A percentile compares a stretch with the other conserved stretches of the same genome.
These are phyloP conservation scores for Crotalus viridis DNA, from an alignment of 2,113 vertebrate genomes.

Conservation along the genomic window DNA sequence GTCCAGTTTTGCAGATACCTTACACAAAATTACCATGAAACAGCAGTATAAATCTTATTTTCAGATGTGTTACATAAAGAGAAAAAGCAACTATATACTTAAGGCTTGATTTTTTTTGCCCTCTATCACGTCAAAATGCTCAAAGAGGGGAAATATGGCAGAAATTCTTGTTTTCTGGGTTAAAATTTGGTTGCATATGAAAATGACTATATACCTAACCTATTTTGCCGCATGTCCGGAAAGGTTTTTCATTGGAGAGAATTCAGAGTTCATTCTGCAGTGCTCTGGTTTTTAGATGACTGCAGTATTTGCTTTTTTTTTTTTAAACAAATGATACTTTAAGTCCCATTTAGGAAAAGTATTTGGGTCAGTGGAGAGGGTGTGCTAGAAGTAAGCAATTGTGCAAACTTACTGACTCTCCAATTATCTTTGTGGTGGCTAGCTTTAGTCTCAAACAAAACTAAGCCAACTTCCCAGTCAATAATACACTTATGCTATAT, in stretches of 20 bases:
- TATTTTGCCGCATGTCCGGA: background rate
- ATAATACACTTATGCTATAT: background rate
- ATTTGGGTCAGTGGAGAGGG: background rate
- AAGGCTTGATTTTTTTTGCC: background rate
- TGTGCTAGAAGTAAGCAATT: background rate
- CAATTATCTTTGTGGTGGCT: background rate
- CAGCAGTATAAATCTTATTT: background rate
- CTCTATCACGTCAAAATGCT: background rate
- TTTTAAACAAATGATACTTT: background rate
- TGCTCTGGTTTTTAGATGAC: background rate
- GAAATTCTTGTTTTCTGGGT: background rate
- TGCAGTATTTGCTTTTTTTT: background rate
- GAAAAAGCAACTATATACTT: background rate
- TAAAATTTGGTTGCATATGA: background rate
- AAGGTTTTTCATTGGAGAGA: background rate
- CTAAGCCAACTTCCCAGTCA: background rate
- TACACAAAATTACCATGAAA: background rate
- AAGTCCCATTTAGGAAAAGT: background rate
- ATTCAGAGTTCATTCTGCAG: background rate
- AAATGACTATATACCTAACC: background rate
- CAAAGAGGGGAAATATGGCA: background rate
- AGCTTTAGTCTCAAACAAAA: background rate
- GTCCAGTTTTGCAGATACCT: background rate
- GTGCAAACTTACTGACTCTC: background rate
- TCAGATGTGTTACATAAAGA: background rate